phyloP scores from a whole-genome alignment of 2,888 invertebrate species.

The Dasypogon diadema region DNA sequence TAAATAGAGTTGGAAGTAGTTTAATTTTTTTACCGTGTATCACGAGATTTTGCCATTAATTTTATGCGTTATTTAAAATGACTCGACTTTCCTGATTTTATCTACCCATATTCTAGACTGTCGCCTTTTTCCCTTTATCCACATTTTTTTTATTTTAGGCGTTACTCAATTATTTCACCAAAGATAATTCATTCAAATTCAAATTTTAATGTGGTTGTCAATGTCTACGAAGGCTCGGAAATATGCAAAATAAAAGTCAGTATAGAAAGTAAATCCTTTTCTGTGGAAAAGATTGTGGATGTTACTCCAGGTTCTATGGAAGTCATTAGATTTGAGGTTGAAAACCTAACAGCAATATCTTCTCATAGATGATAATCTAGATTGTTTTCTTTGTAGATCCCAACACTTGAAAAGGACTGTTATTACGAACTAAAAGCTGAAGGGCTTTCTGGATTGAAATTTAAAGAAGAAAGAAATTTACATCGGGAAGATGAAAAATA shows the following conservation, averaged over 20 bases:
- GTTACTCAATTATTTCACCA: conserved; percentile 76
- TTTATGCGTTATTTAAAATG: too few species aligned
- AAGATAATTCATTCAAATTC: conserved; percentile 82
- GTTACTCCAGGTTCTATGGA: conserved; percentile 68
- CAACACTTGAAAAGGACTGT: conserved; percentile 59
- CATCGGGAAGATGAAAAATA: conserved; percentile 78
- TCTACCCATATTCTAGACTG: too few species aligned
- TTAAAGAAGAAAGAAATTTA: conserved; percentile 80
- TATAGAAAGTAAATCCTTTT: conserved; percentile 79
- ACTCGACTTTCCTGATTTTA: too few species aligned
- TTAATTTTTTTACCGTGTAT: too few species aligned
- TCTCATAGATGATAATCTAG: too few species aligned
- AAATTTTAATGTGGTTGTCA: conserved; percentile 81
- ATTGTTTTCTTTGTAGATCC: too few species aligned
- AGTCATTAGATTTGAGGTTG: conserved; percentile 80
- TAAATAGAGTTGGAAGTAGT: too few species aligned
- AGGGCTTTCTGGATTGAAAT: conserved; percentile 79
- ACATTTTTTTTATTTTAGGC: too few species aligned
- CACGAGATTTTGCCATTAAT: too few species aligned
- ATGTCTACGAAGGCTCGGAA: conserved; percentile 70
- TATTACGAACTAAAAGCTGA: conserved; percentile 62
- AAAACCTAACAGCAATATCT: too few species aligned
- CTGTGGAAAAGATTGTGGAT: conserved; percentile 58
- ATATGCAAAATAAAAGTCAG: conserved; percentile 79
- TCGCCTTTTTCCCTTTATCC: too few species aligned